phyloP scores from a whole-genome alignment of 2,797 vertebrate species.

The Odontamblyopus rebecca region DNA sequence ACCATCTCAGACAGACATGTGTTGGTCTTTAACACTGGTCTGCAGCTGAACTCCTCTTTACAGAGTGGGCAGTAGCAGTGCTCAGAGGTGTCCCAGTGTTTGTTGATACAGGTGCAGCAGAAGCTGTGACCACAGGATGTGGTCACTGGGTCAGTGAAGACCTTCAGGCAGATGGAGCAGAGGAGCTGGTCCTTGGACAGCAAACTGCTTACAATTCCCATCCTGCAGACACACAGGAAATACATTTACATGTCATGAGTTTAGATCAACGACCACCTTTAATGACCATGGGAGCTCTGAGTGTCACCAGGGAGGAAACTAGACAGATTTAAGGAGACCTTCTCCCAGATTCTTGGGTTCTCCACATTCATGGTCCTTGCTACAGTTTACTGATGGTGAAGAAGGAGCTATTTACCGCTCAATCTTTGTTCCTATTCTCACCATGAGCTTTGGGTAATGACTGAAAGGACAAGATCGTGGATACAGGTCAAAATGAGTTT shows the following conservation, averaged over 20 bases:
- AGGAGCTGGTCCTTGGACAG: constrained; percentile 3
- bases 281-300: too few relatives aligned
- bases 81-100: background rate
- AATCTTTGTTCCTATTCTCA: too few relatives aligned
- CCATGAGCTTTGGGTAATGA: too few relatives aligned
- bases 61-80: constrained; percentile 1
- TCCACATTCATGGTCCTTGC: too few relatives aligned
- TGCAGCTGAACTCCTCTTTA: constrained; percentile 5
- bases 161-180: constrained; percentile 12
- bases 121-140: constrained; percentile 10
- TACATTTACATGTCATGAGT: background rate
- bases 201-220: background rate
- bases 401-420: too few relatives aligned
- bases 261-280: too few relatives aligned
- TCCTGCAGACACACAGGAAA: background rate
- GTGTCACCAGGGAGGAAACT: background rate
- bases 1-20: background rate
- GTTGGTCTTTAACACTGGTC: background rate
- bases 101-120: constrained; percentile 12
- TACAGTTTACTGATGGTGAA: too few relatives aligned
- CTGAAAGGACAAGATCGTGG: too few relatives aligned
- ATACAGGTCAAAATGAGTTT: too few relatives aligned
- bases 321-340: background rate
- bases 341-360: too few relatives aligned
- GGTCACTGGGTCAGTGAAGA: constrained; percentile 10